A percentile compares a stretch with the other conserved stretches of the same genome.
phyloP scores from a whole-genome alignment of 2,888 invertebrate genomes.

The Mechanitis mazaeus region DNA sequence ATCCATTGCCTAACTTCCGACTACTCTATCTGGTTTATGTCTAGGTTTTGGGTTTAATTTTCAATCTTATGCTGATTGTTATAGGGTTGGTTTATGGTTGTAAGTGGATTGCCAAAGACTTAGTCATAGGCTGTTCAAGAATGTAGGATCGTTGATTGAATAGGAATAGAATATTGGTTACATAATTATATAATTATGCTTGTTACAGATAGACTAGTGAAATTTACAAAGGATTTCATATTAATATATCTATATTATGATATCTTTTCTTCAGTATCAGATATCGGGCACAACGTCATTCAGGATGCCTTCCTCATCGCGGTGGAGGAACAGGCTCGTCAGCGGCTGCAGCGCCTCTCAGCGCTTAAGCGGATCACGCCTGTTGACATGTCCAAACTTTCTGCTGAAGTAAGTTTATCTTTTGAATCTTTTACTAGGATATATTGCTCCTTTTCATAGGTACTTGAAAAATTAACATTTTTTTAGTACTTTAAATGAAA shows the following conservation, averaged over 20 bases:
- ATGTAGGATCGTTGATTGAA: constrained; percentile 32
- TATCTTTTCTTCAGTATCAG: constrained; percentile 80
- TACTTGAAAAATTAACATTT: no score
- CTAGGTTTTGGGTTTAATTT: constrained; percentile 14
- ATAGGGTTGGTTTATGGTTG: constrained; percentile 14
- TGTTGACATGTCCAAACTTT: constrained; percentile 93
- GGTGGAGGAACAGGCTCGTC: constrained; percentile 95
- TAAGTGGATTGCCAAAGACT: constrained; percentile 4
- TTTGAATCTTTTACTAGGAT: not conserved
- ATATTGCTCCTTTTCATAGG: not conserved
- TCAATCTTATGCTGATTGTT: constrained; percentile 4
- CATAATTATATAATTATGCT: constrained; percentile 6
- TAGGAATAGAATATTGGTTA: constrained; percentile 25
- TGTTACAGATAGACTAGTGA: constrained; percentile 1
- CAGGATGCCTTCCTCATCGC: constrained; percentile 99
- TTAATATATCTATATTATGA: no score
- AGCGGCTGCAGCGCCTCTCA: constrained; percentile 93
- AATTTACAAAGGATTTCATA: no score
- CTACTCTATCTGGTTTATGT: constrained; percentile 14
- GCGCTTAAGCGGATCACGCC: constrained; percentile 95
- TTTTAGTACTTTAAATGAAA: no score
- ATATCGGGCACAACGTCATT: constrained; percentile 89
- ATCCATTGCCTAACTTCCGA: constrained; percentile 23
- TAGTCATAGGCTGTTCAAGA: constrained; percentile 32
- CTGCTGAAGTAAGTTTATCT: constrained; percentile 81